These are phyloP conservation scores for Rissa tridactyla DNA, from an alignment of 2,113 vertebrate species.

Conservation along the genomic window DNA sequence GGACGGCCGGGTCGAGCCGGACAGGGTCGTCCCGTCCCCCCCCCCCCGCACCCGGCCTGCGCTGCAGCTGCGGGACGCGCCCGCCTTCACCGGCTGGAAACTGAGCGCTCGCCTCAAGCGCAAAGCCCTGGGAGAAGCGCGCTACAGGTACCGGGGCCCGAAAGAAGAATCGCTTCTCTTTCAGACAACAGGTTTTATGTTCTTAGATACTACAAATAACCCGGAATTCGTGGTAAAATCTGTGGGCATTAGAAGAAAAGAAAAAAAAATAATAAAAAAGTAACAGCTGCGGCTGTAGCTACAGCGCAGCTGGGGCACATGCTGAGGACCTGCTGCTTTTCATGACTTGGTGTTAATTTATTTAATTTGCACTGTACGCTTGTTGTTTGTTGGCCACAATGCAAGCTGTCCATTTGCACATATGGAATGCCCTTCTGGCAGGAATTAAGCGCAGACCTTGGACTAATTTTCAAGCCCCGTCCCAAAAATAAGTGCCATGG, in stretches of 20 bases:
- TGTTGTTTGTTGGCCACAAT: background rate
- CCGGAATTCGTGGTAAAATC: background rate
- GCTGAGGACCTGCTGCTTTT: constrained; percentile 17
- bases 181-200: background rate
- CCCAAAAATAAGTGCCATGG: background rate
- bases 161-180: background rate
- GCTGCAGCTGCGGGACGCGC: background rate
- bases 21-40: too few relatives aligned
- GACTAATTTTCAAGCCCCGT: background rate
- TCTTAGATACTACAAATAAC: background rate
- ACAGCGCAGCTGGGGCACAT: background rate
- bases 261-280: background rate
- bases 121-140: background rate
- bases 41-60: background rate
- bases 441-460: background rate
- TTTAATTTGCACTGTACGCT: background rate
- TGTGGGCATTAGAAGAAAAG: background rate
- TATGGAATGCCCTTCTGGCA: background rate
- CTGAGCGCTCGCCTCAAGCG: background rate
- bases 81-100: background rate
- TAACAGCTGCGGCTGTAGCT: background rate
- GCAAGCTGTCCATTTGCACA: background rate
- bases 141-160: background rate
- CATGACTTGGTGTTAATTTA: background rate
- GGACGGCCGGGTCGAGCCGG: too few relatives aligned